Base-by-base conservation (phyloP, 2,888 invertebrate genomes). In the Nezara viridula region DNA sequence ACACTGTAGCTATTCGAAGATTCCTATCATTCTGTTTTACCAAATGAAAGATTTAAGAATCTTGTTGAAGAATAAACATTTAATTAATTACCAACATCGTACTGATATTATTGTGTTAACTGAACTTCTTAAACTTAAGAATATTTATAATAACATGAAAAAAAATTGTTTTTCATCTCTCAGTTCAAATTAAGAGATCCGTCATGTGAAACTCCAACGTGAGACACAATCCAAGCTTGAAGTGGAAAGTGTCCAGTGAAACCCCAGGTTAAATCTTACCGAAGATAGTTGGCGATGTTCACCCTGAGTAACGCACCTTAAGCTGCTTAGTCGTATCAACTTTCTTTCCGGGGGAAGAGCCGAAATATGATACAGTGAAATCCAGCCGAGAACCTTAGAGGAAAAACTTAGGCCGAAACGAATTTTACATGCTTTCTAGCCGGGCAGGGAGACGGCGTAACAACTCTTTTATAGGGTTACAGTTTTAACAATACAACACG, bases 361-460 rank as follows among this genome's bases (percentile, higher is more conserved):
- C 81, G 81, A 81, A 44, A 81, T 21, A n/a, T 81, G 81, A 81
- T 81, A 81, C 44, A 81, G 81, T 81, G 81, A 81, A 81, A 81
- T 81, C n/a, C 44, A 81, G n/a, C 44, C 44, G 40, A 21, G 44
- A 40, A 73, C 7, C 6, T 3, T 6, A 60, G 66, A 9, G 37
- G 14, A 73, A 73, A 73, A 73, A 73, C 37, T 73, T 37, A 14
- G 14, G 27, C 27, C 21, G 66, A 73, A 37, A 19, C 66, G 66
- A 73, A 73, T 73, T 73, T 37, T 73, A 73, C 32, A 73, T 73
- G 66, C 66, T 73, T 73, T 73, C 66, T 19, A 32, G 32, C 32
- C 66, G 32, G 66, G 2, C 5, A 7, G 37, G 19, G 7, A 19
- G 32, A 73, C 7, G 66, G 32, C 37, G 66, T 37, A 73, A 73